phyloP scores from a whole-genome alignment of 2,888 invertebrate species.

The Stomorhina lunata region DNA sequence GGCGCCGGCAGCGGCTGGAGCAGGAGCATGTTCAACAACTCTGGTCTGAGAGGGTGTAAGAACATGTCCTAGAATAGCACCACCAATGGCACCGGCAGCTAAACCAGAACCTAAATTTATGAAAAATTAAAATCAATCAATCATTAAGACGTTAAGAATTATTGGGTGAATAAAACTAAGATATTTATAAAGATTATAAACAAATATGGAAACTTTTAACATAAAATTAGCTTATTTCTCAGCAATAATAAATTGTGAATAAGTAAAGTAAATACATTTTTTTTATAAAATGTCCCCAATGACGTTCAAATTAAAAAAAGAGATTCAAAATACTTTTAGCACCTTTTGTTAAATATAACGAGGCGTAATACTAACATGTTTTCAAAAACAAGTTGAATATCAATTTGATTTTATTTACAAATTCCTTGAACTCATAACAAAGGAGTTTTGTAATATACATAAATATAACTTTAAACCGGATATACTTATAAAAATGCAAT shows the following conservation, averaged over 20 bases:
- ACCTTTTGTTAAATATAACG: too few relatives aligned
- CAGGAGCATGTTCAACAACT: slow-evolving; percentile 69
- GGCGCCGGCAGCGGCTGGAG: slow-evolving; percentile 69
- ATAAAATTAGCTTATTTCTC: background rate
- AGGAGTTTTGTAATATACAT: too few relatives aligned
- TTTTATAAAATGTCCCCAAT: background rate
- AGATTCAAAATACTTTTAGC: too few relatives aligned
- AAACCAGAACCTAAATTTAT: slow-evolving; percentile 75
- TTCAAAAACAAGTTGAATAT: too few relatives aligned
- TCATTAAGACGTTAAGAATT: too few relatives aligned
- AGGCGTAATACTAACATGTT: too few relatives aligned
- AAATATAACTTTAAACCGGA: too few relatives aligned
- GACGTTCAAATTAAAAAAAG: background rate
- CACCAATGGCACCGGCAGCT: slow-evolving; percentile 77
- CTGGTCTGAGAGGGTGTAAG: slow-evolving; percentile 75
- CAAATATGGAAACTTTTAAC: background rate
- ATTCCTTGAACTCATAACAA: too few relatives aligned
- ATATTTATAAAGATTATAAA: background rate
- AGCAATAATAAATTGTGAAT: background rate
- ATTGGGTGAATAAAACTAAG: background rate
- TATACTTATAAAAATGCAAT: too few relatives aligned
- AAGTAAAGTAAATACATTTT: background rate
- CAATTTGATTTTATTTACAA: too few relatives aligned
- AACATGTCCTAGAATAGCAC: slow-evolving; percentile 76
- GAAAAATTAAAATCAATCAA: background rate